phyloP scores from a whole-genome alignment of 1,140 invertebrate species.

The Ceratina japonica region DNA sequence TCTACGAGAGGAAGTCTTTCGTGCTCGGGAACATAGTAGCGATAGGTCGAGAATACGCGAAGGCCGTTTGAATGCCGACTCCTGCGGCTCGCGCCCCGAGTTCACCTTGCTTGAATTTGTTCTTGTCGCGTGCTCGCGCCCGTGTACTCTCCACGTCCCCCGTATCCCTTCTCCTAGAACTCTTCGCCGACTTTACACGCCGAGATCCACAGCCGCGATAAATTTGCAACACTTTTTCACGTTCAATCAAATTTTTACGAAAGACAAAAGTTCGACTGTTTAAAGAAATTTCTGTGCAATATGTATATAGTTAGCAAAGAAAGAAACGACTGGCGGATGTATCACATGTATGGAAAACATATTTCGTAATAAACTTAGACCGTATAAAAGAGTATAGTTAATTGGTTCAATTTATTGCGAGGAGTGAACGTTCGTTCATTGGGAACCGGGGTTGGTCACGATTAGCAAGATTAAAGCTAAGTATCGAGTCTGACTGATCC shows the following conservation, averaged over 20 bases:
- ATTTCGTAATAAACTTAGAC: no score
- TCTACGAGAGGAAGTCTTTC: slow-evolving; percentile 31
- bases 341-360: no score
- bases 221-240: no score
- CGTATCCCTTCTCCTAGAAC: no score
- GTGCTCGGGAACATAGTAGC: slow-evolving; percentile 41
- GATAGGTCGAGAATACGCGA: slow-evolving; percentile 59
- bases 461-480: not conserved
- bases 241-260: no score
- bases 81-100: slow-evolving; percentile 9
- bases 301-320: no score
- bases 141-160: not conserved
- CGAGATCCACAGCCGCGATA: not conserved
- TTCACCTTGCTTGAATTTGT: slow-evolving; percentile 33
- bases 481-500: not conserved
- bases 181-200: not conserved
- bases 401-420: no score
- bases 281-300: no score
- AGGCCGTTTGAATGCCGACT: slow-evolving; percentile 54
- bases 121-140: slow-evolving; percentile 32
- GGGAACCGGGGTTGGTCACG: not conserved
- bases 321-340: no score
- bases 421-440: no score
- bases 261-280: no score
- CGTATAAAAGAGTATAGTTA: no score